Evolutionary conservation across 2,113 vertebrate species (phyloP), one percentile per base, ranked within the genome.

Genomic region (Cinclus mexicanus): DNA sequence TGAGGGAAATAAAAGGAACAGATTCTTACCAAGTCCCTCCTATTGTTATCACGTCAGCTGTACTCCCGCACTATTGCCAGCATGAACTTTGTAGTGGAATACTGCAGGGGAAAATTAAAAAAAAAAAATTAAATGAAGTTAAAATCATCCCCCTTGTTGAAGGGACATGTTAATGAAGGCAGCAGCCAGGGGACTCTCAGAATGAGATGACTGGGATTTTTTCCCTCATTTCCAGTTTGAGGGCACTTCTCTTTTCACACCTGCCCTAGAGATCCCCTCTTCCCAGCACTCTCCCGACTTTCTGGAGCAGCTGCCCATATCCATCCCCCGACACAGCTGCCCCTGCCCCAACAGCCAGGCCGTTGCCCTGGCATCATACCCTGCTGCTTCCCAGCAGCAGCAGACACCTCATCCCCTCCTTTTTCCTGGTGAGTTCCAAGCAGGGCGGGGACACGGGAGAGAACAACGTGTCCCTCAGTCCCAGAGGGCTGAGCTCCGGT

Each of bases 131-230:
- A 5, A 12, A 28, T 52, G 1, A 39, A 31, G 26, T 41, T 26
- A 6, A 31, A 22, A 19, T 35, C 60, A 53, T 11, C 16, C 14
- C 29, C 18, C 42, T 33, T 35, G 41, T 20, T 64, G 72, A 65
- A 67, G 26, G 23, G 41, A 29, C 0, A 0, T 8, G 39, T 22
- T 78, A 31, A 50, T 8, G 39, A 68, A 42, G 5, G 23, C 64
- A 41, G 37, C 24, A 24, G 14, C 29, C 44, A 44, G 41, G 76
- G 20, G 12, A 33, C 37, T 59, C 47, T 33, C 6, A 0, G 35
- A 7, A 33, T 10, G 37, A 83, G 10, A 23, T 3, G 11, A 9
- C 2, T 68, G 31, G 57, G 35, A 50, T 19, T 79, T 76, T 11
- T 24, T 0, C 22, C 46, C 56, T 56, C 26, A 15, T 68, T 88